A percentile compares a stretch with the other conserved stretches of the same genome.
Conservation (phyloP, 2,797 vertebrate genomes). For the Chelonia mydas region DNA sequence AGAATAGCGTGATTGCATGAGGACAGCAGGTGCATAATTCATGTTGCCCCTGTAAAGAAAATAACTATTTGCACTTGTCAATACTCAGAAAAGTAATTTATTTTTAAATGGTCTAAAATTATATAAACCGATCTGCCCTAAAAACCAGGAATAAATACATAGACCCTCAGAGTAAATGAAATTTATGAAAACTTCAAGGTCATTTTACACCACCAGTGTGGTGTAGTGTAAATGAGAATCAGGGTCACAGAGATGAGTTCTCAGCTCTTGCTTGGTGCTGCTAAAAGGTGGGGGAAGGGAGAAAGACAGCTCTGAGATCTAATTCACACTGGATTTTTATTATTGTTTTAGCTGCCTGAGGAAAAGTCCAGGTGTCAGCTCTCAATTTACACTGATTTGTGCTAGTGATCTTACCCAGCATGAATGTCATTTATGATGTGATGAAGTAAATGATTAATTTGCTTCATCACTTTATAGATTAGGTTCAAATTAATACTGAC, state of each 20-base stretch:
- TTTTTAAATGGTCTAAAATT: slow-evolving; percentile 12
- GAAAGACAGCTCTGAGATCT: accelerated
- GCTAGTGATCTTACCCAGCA: background rate
- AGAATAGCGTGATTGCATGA: background rate
- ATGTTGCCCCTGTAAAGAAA: background rate
- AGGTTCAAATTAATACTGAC: background rate
- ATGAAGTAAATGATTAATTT: background rate
- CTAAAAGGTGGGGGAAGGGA: background rate
- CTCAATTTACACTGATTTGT: background rate
- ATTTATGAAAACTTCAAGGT: background rate
- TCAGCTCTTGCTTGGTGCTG: background rate
- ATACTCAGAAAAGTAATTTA: background rate
- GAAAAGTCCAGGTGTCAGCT: background rate
- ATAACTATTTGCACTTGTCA: background rate
- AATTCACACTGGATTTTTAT: background rate
- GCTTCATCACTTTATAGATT: background rate
- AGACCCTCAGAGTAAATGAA: background rate
- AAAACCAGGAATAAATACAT: background rate
- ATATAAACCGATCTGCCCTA: background rate
- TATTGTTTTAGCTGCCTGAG: background rate
- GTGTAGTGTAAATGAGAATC: background rate
- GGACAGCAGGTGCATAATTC: slow-evolving; percentile 1
- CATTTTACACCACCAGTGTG: background rate
- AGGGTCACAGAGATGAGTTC: background rate
- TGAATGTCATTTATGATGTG: background rate